phyloP scores from a whole-genome alignment of 1,140 invertebrate genomes.

The Halesus radiatus region DNA sequence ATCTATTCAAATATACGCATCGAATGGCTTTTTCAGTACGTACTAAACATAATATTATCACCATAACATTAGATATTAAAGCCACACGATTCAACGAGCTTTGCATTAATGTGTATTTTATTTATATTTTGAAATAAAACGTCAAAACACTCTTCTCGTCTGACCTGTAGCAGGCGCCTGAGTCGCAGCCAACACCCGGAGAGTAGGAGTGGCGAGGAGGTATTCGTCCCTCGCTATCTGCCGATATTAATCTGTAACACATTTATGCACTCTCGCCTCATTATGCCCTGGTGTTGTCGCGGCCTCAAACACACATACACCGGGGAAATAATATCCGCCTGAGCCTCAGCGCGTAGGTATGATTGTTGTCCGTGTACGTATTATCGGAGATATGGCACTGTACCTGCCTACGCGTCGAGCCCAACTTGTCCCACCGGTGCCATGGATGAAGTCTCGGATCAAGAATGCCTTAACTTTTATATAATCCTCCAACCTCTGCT shows the following conservation, averaged over 20 bases:
- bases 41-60: neutral
- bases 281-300: slow-evolving; percentile 50
- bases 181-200: neutral
- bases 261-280: slow-evolving; percentile 57
- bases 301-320: slow-evolving; percentile 24
- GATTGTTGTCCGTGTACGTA: slow-evolving; percentile 54
- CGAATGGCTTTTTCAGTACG: neutral
- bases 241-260: slow-evolving; percentile 58
- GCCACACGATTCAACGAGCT: too few relatives aligned
- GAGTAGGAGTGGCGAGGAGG: slow-evolving; percentile 39
- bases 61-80: too few relatives aligned
- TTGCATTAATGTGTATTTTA: too few relatives aligned
- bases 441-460: slow-evolving; percentile 8
- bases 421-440: slow-evolving; percentile 46
- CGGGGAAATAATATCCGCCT: slow-evolving; percentile 42
- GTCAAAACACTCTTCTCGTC: neutral
- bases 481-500: neutral
- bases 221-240: slow-evolving; percentile 50
- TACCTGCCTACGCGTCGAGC: slow-evolving; percentile 48
- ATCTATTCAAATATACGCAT: neutral
- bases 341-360: slow-evolving; percentile 41
- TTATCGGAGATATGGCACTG: slow-evolving; percentile 54
- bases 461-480: slow-evolving; percentile 18
- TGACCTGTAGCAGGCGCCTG: slow-evolving; percentile 20
- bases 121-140: neutral